Conservation (phyloP, 2,888 invertebrate species). For the Gnatocerus cornutus region DNA sequence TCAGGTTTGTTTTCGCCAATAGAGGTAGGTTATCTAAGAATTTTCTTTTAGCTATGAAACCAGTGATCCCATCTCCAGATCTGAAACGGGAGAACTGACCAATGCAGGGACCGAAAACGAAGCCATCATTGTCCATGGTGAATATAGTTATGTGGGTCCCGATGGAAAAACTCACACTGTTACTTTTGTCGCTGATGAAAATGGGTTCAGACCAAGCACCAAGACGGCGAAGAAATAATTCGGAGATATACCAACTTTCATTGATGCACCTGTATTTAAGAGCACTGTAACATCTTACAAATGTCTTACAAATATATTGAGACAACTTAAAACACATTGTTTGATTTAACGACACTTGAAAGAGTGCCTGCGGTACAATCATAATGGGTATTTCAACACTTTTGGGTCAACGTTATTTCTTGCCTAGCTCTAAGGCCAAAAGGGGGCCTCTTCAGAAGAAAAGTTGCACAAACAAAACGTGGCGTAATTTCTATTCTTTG, state of each 20-base stretch:
- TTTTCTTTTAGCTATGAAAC: conserved; percentile 74
- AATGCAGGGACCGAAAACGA: conserved; percentile 79
- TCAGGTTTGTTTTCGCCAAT: conserved; percentile 50
- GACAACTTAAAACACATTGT: not conserved
- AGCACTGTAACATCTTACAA: conserved; percentile 15
- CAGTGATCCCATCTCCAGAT: conserved; percentile 78
- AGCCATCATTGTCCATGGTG: conserved; percentile 77
- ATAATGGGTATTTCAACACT: too few relatives aligned
- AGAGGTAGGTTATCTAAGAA: not conserved
- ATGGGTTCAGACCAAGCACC: conserved; percentile 75
- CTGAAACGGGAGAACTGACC: conserved; percentile 76
- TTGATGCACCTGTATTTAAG: conserved; percentile 18
- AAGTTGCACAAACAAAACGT: too few relatives aligned
- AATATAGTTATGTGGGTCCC: conserved; percentile 76
- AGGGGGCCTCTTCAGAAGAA: too few relatives aligned
- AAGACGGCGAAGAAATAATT: conserved; percentile 67
- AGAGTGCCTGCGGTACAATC: too few relatives aligned
- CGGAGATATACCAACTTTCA: not conserved
- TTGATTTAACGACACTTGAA: conserved; percentile 3
- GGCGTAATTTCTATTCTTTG: too few relatives aligned
- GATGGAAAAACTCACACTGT: conserved; percentile 79
- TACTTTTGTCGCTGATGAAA: conserved; percentile 76
- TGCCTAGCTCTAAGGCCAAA: too few relatives aligned
- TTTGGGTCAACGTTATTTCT: too few relatives aligned
- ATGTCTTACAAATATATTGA: not conserved